Evolutionary conservation across 2,888 invertebrate genomes (phyloP), one percentile per base, ranked within the genome.

Genomic region (Ceraclea dissimilis): DNA sequence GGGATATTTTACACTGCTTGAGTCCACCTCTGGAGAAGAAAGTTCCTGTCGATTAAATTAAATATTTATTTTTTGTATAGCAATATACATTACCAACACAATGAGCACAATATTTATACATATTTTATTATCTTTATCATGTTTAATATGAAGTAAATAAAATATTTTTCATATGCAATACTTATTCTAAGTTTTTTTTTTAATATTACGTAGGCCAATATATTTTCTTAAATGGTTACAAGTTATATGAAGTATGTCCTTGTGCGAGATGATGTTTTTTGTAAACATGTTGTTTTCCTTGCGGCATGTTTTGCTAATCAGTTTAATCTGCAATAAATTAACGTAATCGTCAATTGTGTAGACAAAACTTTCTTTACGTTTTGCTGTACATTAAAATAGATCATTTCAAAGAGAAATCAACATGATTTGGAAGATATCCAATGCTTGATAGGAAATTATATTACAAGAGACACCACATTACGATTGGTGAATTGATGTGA

Each of bases 1-100:
- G 87, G 63, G 86, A 88, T 65, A 75, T 87, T 2, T 72, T 84
- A 2, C 86, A 87, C 63, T 82, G 81, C 63, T 72, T 82, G 51
- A 87, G 86, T 62, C 87, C 88, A 1, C 82, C 85, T 0, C 65
- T 88, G 60, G 85, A 86, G 63, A 26, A 47, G 20, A 17, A 43
- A 43, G 43, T 16, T 5, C 43, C 17, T 13, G 13, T 43, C 13
- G 17, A 43, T n/a, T 4, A 4, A 43, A 33, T 11, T 33, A 10
- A 33, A 10, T 33, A 33, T 33, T 33, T 33, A 11, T 33, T 10
- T n/a, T n/a, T n/a, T n/a, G n/a, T n/a, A n/a, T n/a, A n/a, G n/a
- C n/a, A n/a, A n/a, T n/a, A n/a, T n/a, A n/a, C n/a, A n/a, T n/a
- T n/a, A n/a, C n/a, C n/a, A n/a, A n/a, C n/a, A n/a, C n/a, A n/a